These are phyloP conservation scores for Cordilura impudica DNA, from an alignment of 2,888 invertebrate genomes.

Conservation along the genomic window DNA sequence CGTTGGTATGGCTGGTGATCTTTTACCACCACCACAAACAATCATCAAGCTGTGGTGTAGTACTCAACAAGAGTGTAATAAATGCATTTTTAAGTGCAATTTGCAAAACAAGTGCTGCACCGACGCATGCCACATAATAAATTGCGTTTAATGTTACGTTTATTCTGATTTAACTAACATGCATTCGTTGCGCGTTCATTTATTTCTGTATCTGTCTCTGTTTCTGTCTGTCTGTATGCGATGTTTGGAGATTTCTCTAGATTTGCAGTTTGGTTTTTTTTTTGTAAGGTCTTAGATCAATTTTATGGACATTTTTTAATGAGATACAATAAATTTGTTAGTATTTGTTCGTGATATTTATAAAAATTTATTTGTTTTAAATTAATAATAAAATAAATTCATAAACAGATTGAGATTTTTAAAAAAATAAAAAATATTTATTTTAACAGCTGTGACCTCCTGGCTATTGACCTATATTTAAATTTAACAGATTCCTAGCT, in stretches of 20 bases:
- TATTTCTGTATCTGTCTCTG: neutral
- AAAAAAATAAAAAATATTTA: neutral
- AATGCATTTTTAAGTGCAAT: slow-evolving; percentile 64
- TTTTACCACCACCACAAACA: slow-evolving; percentile 55
- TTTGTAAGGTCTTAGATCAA: slow-evolving; percentile 25
- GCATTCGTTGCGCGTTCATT: neutral
- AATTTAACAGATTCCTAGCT: neutral
- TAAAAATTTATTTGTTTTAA: neutral
- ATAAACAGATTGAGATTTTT: neutral
- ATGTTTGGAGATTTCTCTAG: slow-evolving; percentile 40
- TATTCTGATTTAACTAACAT: slow-evolving; percentile 54
- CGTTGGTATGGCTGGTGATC: slow-evolving; percentile 37
- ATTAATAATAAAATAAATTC: slow-evolving; percentile 8
- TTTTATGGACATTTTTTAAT: slow-evolving; percentile 47
- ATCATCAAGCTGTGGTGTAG: neutral
- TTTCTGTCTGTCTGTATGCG: slow-evolving; percentile 20
- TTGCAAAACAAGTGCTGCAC: slow-evolving; percentile 64
- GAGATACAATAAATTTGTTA: slow-evolving; percentile 53
- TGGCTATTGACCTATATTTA: neutral
- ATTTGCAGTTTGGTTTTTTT: neutral
- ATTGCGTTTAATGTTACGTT: slow-evolving; percentile 58
- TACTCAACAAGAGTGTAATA: slow-evolving; percentile 58
- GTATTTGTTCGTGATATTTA: neutral
- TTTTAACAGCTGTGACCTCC: neutral
- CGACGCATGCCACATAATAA: slow-evolving; percentile 63